A percentile compares a stretch with the other conserved stretches of the same genome.
These are phyloP conservation scores for Poeciliopsis presidionis DNA, from an alignment of 2,797 vertebrate genomes.

Conservation along the genomic window DNA sequence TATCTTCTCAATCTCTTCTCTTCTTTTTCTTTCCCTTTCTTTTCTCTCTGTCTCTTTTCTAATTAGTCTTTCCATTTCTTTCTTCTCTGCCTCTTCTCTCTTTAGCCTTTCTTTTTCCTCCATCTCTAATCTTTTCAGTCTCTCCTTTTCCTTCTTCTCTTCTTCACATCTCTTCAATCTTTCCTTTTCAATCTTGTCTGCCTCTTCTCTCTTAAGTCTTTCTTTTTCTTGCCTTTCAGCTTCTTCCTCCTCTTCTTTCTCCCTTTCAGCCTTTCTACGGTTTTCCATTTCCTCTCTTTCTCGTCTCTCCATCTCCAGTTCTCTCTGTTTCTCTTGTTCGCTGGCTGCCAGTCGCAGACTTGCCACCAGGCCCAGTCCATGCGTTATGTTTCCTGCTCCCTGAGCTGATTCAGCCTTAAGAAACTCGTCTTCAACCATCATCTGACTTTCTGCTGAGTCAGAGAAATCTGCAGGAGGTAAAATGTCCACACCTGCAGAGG, in stretches of 20 bases:
- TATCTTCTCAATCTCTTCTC: background rate
- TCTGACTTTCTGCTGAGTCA: constrained; percentile 26
- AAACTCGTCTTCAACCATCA: constrained; percentile 11
- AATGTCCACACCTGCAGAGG: constrained; percentile 28
- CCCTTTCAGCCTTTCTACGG: constrained; percentile 4
- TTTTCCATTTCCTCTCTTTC: constrained; percentile 23
- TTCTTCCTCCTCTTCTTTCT: background rate
- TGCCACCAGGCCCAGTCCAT: constrained; percentile 57
- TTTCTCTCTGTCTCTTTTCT: background rate
- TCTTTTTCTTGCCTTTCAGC: background rate
- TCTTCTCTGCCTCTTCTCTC: background rate
- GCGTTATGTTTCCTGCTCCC: background rate
- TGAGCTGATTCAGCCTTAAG: background rate
- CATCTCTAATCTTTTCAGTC: background rate
- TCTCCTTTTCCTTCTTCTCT: constrained; percentile 1
- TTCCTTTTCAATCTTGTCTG: background rate
- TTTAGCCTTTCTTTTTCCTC: background rate
- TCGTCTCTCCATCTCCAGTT: constrained; percentile 27
- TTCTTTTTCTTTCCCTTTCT: background rate
- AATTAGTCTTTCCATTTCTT: background rate
- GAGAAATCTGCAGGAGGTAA: constrained; percentile 49
- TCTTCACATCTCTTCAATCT: background rate
- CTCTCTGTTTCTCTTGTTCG: constrained; percentile 61
- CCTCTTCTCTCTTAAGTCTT: background rate
- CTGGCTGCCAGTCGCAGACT: constrained; percentile 68